Evolutionary conservation across 2,113 vertebrate species (phyloP), one percentile per base, ranked within the genome.

Genomic region (Hypomesus transpacificus): DNA sequence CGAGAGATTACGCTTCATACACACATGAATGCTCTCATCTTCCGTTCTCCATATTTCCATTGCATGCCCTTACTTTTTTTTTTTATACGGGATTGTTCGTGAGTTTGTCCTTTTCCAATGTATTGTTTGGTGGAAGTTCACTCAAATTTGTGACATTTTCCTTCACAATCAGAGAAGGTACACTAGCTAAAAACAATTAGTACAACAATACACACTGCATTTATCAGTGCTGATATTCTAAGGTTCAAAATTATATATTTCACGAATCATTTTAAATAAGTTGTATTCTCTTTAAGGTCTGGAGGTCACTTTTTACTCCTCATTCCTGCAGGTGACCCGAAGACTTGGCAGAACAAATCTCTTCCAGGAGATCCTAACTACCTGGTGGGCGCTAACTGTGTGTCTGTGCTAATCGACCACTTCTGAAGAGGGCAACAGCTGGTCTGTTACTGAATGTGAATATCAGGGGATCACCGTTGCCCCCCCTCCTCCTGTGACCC

Each of bases 331-430:
- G 97, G 96, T 95, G 97, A 99, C 86, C 96, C 96, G 84, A 98
- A 98, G 93, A 97, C 95, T 82, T 99, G 96, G 97, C 97, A 99
- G 91, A 99, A 99, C 92, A 98, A 99, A 91, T 96, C 95, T 90
- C 95, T 99, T 91, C 96, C 96, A 0, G 96, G 97, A 86, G 97
- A 99, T 89, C 97, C 97, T 71, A 99, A 98, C 94, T 98, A 98
- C 90, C 95, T 98, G 89, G 96, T 98, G 89, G 97, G 97, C 85
- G 95, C 97, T 87, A 99, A 99, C 93, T 98, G 97, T 87, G 97
- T 99, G 80, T 99, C 97, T 81, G 97, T 99, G 87, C 93, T 98
- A 89, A 98, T 99, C 86, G 97, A 99, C 92, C 96, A 98, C 92
- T 98, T 99, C 90, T 99, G 95, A 95, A 90, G 91, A 90, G 87